Evolutionary conservation across 2,797 vertebrate genomes (phyloP).

Genomic region (Sarcophilus harrisii): DNA sequence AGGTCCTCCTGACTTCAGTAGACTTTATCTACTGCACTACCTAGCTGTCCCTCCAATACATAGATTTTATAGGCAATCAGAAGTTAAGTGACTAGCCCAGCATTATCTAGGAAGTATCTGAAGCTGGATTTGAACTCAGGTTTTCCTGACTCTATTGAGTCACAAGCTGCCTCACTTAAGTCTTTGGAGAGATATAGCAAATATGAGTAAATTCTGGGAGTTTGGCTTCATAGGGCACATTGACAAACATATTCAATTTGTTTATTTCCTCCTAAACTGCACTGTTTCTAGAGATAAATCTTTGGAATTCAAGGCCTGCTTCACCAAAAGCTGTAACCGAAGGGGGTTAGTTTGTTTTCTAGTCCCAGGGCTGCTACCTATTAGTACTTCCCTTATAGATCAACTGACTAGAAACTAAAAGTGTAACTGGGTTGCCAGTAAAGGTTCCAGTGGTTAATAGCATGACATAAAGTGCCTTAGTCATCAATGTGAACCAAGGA

Average conservation of each 20-base stretch:
- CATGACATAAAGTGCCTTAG: neutral
- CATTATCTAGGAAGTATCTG: neutral
- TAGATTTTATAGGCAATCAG: neutral
- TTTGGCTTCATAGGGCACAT: neutral
- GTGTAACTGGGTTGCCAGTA: neutral
- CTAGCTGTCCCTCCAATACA: neutral
- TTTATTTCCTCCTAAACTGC: neutral
- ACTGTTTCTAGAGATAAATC: neutral
- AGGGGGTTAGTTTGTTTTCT: neutral
- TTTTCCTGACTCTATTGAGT: neutral
- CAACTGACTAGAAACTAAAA: neutral
- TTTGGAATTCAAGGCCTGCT: constrained; percentile 12
- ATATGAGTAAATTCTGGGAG: constrained; percentile 22
- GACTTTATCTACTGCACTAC: too few species aligned
- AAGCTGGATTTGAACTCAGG: neutral
- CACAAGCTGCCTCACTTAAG: neutral
- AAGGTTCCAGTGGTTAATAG: neutral
- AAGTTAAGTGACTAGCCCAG: neutral
- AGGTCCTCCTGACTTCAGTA: too few species aligned
- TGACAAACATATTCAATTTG: constrained; percentile 39
- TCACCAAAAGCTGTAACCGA: neutral
- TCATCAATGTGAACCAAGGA: neutral
- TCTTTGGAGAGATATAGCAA: neutral
- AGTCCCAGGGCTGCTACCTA: neutral
- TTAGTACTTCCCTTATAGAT: neutral